Conservation (phyloP, 37 sponge, comb jelly and placozoan genomes). For the Chondrosia reniformis region DNA sequence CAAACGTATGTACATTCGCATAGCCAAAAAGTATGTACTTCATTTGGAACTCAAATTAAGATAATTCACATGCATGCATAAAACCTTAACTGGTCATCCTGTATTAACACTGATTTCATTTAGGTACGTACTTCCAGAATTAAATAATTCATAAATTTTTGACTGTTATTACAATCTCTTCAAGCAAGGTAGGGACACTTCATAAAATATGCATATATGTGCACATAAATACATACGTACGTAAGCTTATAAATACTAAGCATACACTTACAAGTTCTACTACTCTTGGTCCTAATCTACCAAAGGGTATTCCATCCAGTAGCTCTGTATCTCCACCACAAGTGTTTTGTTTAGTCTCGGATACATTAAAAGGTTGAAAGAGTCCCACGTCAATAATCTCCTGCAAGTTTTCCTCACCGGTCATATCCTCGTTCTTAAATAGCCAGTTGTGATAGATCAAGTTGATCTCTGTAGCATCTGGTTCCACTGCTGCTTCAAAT, state of each 20-base stretch:
- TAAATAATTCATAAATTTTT: too few species aligned
- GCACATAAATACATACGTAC: not conserved
- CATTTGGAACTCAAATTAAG: too few species aligned
- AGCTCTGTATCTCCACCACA: conserved; percentile 4
- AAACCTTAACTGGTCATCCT: too few species aligned
- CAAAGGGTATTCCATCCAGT: not conserved
- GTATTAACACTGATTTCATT: too few species aligned
- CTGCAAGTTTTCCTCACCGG: not conserved
- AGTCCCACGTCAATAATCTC: conserved; percentile 15
- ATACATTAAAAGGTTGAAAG: not conserved
- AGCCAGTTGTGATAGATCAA: conserved; percentile 44
- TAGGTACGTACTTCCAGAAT: too few species aligned
- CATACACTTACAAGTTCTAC: conserved; percentile 1
- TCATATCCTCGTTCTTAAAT: not conserved
- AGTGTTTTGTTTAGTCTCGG: not conserved
- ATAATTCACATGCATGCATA: too few species aligned
- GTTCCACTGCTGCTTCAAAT: conserved; percentile 26
- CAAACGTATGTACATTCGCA: too few species aligned
- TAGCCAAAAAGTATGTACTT: too few species aligned
- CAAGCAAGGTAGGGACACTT: too few species aligned
- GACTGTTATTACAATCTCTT: too few species aligned
- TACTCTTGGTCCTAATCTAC: not conserved
- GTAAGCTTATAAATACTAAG: not conserved
- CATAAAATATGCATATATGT: not conserved
- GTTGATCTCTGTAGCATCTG: conserved; percentile 35